A percentile compares a stretch with the other conserved stretches of the same genome.
These are phyloP conservation scores for Oryzias javanicus DNA, from an alignment of 2,113 vertebrate species.

Conservation along the genomic window DNA sequence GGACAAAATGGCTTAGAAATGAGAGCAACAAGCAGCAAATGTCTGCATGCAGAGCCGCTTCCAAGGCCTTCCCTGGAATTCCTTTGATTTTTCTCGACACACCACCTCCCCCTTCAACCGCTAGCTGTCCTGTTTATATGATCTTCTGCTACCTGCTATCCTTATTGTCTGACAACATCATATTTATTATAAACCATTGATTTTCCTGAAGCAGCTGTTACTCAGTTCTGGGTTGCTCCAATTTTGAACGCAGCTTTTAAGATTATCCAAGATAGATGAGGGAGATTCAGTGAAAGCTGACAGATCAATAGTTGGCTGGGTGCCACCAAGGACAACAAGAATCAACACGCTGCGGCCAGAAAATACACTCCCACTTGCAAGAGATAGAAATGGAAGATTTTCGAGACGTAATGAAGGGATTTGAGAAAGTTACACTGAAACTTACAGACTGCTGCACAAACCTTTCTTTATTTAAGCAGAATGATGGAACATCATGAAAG, in stretches of 20 bases:
- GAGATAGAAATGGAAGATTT: conserved; percentile 18
- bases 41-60: conserved; percentile 15
- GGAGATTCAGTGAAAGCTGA: conserved; percentile 37
- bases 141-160: conserved; percentile 40
- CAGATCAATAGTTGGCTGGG: conserved; percentile 52
- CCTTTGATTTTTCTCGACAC: conserved; percentile 7
- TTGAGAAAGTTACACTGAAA: conserved; percentile 12
- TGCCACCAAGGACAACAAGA: conserved; percentile 25
- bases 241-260: conserved; percentile 49
- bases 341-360: conserved; percentile 16
- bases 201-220: conserved; percentile 16
- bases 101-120: conserved; percentile 13
- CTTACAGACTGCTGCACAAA: background rate
- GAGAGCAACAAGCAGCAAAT: conserved; percentile 18
- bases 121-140: conserved; percentile 41
- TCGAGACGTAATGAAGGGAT: conserved; percentile 11
- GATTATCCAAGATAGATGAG: conserved; percentile 52
- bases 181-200: conserved; percentile 21
- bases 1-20: conserved; percentile 24
- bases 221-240: conserved; percentile 30
- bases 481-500: background rate
- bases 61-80: conserved; percentile 44
- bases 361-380: conserved; percentile 29
- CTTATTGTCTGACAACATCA: too few relatives aligned
- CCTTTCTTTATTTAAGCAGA: conserved; percentile 1